Percentiles rank a stretch among this genome's conserved stretches.
Conservation (phyloP, 2,888 invertebrate species). For the Caenorhabditis parvicauda region DNA sequence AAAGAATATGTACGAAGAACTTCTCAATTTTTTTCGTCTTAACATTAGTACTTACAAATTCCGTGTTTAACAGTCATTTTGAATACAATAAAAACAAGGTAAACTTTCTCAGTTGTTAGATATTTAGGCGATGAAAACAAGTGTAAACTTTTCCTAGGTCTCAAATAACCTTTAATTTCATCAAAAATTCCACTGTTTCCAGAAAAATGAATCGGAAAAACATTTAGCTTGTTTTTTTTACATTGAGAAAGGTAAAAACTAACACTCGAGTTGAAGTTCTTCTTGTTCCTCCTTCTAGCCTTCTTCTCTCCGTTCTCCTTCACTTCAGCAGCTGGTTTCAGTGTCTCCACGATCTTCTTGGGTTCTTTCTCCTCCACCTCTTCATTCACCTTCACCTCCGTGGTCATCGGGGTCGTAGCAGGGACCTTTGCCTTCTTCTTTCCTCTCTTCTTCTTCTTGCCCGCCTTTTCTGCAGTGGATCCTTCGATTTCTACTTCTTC, state of each 20-base stretch:
- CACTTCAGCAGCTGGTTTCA: conserved; percentile 8
- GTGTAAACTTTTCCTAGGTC: too few relatives aligned
- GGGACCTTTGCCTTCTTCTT: conserved; percentile 3
- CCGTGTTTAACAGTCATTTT: too few relatives aligned
- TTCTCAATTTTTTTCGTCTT: too few relatives aligned
- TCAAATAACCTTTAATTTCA: too few relatives aligned
- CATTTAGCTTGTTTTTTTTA: background rate
- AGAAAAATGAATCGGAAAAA: too few relatives aligned
- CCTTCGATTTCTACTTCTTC: conserved; percentile 8
- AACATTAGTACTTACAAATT: too few relatives aligned
- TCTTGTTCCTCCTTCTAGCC: conserved; percentile 15
- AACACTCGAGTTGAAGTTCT: conserved; percentile 1
- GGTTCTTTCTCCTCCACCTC: conserved; percentile 8
- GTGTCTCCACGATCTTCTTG: background rate
- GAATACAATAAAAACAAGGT: too few relatives aligned
- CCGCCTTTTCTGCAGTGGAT: background rate
- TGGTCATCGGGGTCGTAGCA: conserved; percentile 4
- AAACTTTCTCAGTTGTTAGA: too few relatives aligned
- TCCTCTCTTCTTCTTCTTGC: conserved; percentile 1
- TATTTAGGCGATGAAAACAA: too few relatives aligned
- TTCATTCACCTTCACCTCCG: conserved; percentile 8
- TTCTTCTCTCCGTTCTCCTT: conserved; percentile 7
- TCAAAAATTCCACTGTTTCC: too few relatives aligned
- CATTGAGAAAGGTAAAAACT: background rate
- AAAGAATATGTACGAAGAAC: too few relatives aligned